A percentile compares a stretch with the other conserved stretches of the same genome.
Conservation (phyloP, 1,140 invertebrate genomes). For the Dysdera silvatica region DNA sequence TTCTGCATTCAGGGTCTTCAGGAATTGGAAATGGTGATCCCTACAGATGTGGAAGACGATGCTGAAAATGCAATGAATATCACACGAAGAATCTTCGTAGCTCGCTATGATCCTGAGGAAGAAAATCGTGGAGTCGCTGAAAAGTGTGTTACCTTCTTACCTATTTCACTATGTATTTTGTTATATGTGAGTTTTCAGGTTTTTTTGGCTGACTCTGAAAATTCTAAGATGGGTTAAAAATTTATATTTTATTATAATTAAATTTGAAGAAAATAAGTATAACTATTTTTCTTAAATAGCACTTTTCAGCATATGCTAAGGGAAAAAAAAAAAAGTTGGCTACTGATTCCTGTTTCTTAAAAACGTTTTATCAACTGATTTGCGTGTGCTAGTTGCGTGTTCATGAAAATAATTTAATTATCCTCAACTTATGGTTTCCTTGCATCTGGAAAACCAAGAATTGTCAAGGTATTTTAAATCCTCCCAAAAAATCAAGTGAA, state of each 20-base stretch:
- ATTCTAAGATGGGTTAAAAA: not conserved
- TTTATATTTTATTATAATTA: not conserved
- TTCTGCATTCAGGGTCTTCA: slow-evolving; percentile 51
- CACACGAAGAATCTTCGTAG: slow-evolving; percentile 64
- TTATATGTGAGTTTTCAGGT: not conserved
- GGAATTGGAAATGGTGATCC: slow-evolving; percentile 57
- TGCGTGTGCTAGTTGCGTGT: too few relatives aligned
- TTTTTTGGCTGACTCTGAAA: not conserved
- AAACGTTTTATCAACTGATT: too few relatives aligned
- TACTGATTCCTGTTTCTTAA: too few relatives aligned
- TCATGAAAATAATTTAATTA: too few relatives aligned
- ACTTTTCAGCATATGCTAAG: too few relatives aligned
- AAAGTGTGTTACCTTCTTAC: slow-evolving; percentile 32
- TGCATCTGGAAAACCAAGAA: too few relatives aligned
- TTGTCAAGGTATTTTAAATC: too few relatives aligned
- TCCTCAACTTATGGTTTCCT: too few relatives aligned
- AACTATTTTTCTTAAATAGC: not conserved
- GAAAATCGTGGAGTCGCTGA: slow-evolving; percentile 39
- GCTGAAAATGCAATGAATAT: slow-evolving; percentile 55
- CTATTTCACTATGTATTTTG: not conserved
- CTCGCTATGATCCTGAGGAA: slow-evolving; percentile 56
- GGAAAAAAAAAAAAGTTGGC: too few relatives aligned
- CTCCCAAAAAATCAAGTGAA: too few relatives aligned
- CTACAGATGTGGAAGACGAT: slow-evolving; percentile 51
- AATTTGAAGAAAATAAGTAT: not conserved